A percentile compares a stretch with the other conserved stretches of the same genome.
phyloP scores from a whole-genome alignment of 2,113 vertebrate species.

The Mionectes macconnelli region DNA sequence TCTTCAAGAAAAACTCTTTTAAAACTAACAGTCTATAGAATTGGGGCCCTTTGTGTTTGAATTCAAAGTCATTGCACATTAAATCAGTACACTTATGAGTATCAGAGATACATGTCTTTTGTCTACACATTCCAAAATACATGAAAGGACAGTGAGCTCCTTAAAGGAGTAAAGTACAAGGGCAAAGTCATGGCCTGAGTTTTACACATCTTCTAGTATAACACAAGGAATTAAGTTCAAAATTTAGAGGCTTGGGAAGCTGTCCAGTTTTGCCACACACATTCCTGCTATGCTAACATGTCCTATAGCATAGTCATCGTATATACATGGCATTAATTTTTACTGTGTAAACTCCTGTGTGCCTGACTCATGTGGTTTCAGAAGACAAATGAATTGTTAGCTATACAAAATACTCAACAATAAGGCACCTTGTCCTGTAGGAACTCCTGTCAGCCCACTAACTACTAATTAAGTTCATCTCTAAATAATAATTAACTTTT shows the following conservation, averaged over 20 bases:
- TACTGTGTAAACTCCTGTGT: not conserved
- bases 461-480: not conserved
- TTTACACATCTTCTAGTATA: not conserved
- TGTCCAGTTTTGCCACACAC: not conserved
- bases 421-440: not conserved
- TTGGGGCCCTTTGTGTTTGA: not conserved
- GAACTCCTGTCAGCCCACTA: not conserved
- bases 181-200: not conserved
- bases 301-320: not conserved
- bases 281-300: not conserved
- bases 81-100: not conserved
- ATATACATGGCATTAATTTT: not conserved
- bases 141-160: not conserved
- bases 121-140: not conserved
- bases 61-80: not conserved
- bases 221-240: not conserved
- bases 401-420: not conserved
- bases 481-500: not conserved
- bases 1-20: not conserved
- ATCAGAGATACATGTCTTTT: not conserved
- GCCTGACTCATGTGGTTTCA: not conserved
- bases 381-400: not conserved
- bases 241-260: not conserved
- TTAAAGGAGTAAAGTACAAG: not conserved
- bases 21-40: not conserved